Evolutionary conservation across 1,140 invertebrate genomes (phyloP), one percentile per base, ranked within the genome.

Genomic region (Dendroctonus ponderosae): DNA sequence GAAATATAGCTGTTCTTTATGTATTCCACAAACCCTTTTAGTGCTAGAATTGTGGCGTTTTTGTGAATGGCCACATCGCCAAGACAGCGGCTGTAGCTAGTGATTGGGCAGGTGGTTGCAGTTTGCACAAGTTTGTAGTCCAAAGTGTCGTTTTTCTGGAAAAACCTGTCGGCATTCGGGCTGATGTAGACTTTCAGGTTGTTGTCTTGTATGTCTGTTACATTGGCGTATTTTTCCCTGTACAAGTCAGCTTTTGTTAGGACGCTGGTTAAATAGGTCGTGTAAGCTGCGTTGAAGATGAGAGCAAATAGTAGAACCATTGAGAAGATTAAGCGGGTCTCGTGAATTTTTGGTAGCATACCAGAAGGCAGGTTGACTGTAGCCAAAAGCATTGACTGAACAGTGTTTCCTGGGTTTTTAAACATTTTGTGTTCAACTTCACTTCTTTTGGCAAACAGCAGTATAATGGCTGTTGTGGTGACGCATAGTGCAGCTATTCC

Each of bases 231-330:
- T 38, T 68, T 68, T 40, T 68, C 52, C 0, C n/a, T 12, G 15
- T 46, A 68, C 43, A 39, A n/a, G 39, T 58, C n/a, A 11, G 8
- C 12, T 9, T 57, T 26, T 7, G 60, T 48, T 8, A 68, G 15
- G 12, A 68, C 38, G 43, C 66, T 68, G 3, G 46, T 59, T 8
- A 68, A 46, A 48, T 62, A 62, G 7, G 66, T 68, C 11, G 58
- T 60, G 26, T 62, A 68, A 8, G 52, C 54, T 38, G 46, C 43
- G 46, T 58, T 68, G 15, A 54, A 62, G 6, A 38, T 51, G 0
- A 68, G 38, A 14, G 52, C 57, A 43, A 68, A 63, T 6, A 68
- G 5, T 38, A 68, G n/a, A 7, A 68, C 15, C 51, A 68, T 68
- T 3, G 66, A 57, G 41, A 62, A 61, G 14, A 68, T 40, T 0